phyloP scores from a whole-genome alignment of 2,888 invertebrate genomes.

The Teinopalpus imperialis region DNA sequence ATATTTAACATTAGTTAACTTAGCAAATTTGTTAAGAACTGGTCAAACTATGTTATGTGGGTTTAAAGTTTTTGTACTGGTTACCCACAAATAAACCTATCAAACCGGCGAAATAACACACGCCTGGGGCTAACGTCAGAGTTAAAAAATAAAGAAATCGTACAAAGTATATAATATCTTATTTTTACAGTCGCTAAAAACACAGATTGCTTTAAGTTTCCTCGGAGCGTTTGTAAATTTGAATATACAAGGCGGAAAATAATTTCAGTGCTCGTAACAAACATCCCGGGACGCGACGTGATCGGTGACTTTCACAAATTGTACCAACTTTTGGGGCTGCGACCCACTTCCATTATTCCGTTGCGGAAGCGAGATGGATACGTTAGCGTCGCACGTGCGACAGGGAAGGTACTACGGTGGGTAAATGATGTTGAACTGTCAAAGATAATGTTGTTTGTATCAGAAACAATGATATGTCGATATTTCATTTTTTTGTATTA shows the following conservation, averaged over 20 bases:
- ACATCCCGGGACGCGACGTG: slow-evolving; percentile 3
- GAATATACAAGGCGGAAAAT: slow-evolving; percentile 18
- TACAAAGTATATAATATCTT: too few species aligned
- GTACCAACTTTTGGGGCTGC: slow-evolving; percentile 13
- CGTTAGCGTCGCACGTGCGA: neutral
- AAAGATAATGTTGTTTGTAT: slow-evolving; percentile 8
- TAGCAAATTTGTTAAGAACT: too few species aligned
- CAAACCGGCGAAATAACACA: too few species aligned
- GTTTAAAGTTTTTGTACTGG: too few species aligned
- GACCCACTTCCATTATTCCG: slow-evolving; percentile 13
- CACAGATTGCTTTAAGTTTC: slow-evolving; percentile 10
- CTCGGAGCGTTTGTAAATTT: slow-evolving; percentile 10
- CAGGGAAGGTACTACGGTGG: neutral
- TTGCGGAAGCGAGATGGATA: slow-evolving; percentile 8
- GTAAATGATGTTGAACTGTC: slow-evolving; percentile 13
- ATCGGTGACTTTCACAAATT: slow-evolving; percentile 5
- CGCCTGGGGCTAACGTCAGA: too few species aligned
- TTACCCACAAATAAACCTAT: too few species aligned
- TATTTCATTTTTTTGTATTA: neutral
- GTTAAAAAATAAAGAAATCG: too few species aligned
- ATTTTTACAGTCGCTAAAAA: too few species aligned
- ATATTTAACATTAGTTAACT: too few species aligned
- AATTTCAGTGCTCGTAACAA: slow-evolving; percentile 3
- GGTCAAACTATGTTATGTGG: too few species aligned
- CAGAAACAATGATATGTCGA: slow-evolving; percentile 1